phyloP scores from a whole-genome alignment of 2,888 invertebrate genomes.

The Ectemnius continuus region DNA sequence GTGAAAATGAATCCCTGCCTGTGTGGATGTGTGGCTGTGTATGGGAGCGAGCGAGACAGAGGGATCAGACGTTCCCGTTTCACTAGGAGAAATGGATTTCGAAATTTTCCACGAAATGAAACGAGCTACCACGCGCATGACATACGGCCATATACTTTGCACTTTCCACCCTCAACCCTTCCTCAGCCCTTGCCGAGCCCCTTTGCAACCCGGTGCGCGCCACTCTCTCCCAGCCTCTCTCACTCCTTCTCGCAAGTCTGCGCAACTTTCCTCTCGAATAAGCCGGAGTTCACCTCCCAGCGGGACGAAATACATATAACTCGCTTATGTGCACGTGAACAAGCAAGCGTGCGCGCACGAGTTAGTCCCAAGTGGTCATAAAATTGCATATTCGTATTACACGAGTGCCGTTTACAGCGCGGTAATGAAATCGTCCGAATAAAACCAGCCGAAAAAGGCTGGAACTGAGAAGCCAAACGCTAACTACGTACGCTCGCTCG shows the following conservation, averaged over 20 bases:
- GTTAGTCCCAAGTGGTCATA: slow-evolving; percentile 61
- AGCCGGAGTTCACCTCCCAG: slow-evolving; percentile 39
- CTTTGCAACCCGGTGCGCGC: too few species aligned
- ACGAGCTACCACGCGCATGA: slow-evolving; percentile 24
- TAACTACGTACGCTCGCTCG: slow-evolving; percentile 11
- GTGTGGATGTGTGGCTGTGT: too few species aligned
- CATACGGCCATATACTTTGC: neutral
- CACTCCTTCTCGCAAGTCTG: slow-evolving; percentile 11
- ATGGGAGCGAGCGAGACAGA: neutral
- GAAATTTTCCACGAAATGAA: slow-evolving; percentile 48
- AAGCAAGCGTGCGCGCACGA: slow-evolving; percentile 40
- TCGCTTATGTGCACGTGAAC: slow-evolving; percentile 38
- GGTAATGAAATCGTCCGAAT: slow-evolving; percentile 55
- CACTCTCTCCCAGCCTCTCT: neutral
- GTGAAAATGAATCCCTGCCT: too few species aligned
- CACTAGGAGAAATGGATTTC: slow-evolving; percentile 48
- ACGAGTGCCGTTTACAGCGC: slow-evolving; percentile 48
- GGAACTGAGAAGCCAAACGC: slow-evolving; percentile 28
- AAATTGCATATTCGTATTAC: slow-evolving; percentile 67
- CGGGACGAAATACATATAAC: slow-evolving; percentile 56
- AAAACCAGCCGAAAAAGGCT: slow-evolving; percentile 47
- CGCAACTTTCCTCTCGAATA: slow-evolving; percentile 60
- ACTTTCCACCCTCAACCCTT: neutral
- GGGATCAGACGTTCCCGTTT: neutral
- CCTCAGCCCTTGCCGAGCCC: too few species aligned